Evolutionary conservation across 2,888 invertebrate species (phyloP).

Genomic region (Metellina segmentata): DNA sequence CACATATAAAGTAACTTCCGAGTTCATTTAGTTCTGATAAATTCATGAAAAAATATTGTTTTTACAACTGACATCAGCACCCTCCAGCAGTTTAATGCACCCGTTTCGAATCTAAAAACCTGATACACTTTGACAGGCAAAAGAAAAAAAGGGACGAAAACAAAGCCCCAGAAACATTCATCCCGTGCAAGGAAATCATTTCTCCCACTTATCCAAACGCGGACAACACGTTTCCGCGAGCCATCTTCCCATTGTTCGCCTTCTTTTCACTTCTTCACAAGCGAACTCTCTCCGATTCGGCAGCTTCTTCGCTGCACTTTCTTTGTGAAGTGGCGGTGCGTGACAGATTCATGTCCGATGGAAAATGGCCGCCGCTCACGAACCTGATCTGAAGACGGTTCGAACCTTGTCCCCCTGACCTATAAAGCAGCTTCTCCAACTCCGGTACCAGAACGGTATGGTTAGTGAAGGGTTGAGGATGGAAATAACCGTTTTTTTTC

Average conservation of each 20-base stretch:
- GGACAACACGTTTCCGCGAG: slow-evolving; percentile 31
- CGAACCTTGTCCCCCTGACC: slow-evolving; percentile 73
- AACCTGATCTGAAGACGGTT: slow-evolving; percentile 60
- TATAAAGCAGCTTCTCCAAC: slow-evolving; percentile 22
- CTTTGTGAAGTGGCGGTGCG: slow-evolving; percentile 30
- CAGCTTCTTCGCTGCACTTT: slow-evolving; percentile 23
- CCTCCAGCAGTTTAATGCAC: too few species aligned
- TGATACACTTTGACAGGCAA: too few species aligned
- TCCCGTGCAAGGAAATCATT: neutral
- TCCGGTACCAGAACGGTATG: neutral
- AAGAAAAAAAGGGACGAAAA: too few species aligned
- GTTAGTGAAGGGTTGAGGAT: slow-evolving; percentile 17
- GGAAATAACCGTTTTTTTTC: neutral
- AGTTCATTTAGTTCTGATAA: too few species aligned
- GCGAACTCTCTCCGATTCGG: slow-evolving; percentile 5
- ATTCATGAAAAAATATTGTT: too few species aligned
- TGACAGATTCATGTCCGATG: slow-evolving; percentile 60
- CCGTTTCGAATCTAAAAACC: too few species aligned
- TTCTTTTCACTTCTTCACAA: slow-evolving; percentile 2
- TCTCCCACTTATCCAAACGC: neutral
- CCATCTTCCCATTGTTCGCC: slow-evolving; percentile 51
- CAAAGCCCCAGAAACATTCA: too few species aligned
- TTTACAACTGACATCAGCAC: too few species aligned
- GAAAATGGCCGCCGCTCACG: slow-evolving; percentile 21
- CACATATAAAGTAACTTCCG: too few species aligned